Evolutionary conservation across 1,140 invertebrate species (phyloP).

Genomic region (Bombus soroeensis): DNA sequence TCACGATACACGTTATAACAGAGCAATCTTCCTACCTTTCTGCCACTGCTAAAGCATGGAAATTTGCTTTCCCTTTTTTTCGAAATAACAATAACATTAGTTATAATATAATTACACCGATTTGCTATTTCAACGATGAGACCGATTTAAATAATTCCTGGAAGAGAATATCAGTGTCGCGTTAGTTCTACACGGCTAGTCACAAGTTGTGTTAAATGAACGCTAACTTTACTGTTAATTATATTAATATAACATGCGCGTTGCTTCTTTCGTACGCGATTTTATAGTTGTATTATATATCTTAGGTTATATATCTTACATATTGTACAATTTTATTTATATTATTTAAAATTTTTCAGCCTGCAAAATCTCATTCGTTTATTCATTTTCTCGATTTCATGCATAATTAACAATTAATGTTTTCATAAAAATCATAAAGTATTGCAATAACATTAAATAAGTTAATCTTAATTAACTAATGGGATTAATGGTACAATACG

Average conservation of each 20-base stretch:
- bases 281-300: not conserved
- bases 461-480: not conserved
- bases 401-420: not conserved
- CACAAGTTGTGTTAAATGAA: not conserved
- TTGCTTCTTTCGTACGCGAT: not conserved
- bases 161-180: not conserved
- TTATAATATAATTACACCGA: not conserved
- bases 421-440: not conserved
- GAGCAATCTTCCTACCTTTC: not conserved
- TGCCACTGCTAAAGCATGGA: not conserved
- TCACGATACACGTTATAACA: not conserved
- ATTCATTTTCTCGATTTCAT: too few species aligned
- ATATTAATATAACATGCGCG: not conserved
- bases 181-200: not conserved
- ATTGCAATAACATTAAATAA: not conserved
- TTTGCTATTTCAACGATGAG: not conserved
- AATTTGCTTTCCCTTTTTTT: not conserved
- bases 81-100: too few species aligned
- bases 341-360: not conserved
- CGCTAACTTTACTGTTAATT: not conserved
- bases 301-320: not conserved
- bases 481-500: too few species aligned
- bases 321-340: not conserved
- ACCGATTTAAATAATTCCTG: not conserved
- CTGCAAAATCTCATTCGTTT: not conserved